Conservation (phyloP, 1,140 invertebrate species). For the Nymphalis io region DNA sequence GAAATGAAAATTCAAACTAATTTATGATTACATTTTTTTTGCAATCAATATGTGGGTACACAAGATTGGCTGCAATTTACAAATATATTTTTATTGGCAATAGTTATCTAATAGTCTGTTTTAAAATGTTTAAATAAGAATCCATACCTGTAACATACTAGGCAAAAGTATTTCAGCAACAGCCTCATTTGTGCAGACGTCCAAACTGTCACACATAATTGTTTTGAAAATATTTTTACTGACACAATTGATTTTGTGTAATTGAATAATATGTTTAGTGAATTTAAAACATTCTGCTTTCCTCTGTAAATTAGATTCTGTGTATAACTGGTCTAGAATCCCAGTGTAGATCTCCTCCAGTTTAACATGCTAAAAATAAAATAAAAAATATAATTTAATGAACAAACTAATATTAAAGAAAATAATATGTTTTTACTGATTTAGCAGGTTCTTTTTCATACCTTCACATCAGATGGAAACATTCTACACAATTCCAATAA, state of each 20-base stretch:
- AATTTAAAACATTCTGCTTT: conserved; percentile 57
- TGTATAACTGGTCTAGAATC: conserved; percentile 51
- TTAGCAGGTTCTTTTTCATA: conserved; percentile 18
- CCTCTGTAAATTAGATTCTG: conserved; percentile 61
- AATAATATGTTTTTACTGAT: conserved; percentile 13
- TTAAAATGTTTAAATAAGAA: too few species aligned
- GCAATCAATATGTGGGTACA: too few species aligned
- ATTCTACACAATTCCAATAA: conserved; percentile 47
- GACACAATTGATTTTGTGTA: conserved; percentile 58
- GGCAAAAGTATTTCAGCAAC: conserved; percentile 55
- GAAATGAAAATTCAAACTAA: too few species aligned
- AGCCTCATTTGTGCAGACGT: conserved; percentile 54
- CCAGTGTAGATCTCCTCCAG: conserved; percentile 52
- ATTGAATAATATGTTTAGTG: conserved; percentile 49
- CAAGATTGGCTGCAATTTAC: too few species aligned
- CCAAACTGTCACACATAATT: conserved; percentile 59
- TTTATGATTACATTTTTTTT: too few species aligned
- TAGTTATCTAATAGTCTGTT: too few species aligned
- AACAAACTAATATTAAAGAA: too few species aligned
- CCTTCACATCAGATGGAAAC: conserved; percentile 53
- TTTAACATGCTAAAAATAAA: conserved; percentile 51
- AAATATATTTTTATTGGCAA: too few species aligned
- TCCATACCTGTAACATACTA: conserved; percentile 50
- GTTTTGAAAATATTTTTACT: conserved; percentile 50
- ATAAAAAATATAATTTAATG: background rate